Conservation (phyloP, 2,888 invertebrate species). For the Muschampia plurimacula region DNA sequence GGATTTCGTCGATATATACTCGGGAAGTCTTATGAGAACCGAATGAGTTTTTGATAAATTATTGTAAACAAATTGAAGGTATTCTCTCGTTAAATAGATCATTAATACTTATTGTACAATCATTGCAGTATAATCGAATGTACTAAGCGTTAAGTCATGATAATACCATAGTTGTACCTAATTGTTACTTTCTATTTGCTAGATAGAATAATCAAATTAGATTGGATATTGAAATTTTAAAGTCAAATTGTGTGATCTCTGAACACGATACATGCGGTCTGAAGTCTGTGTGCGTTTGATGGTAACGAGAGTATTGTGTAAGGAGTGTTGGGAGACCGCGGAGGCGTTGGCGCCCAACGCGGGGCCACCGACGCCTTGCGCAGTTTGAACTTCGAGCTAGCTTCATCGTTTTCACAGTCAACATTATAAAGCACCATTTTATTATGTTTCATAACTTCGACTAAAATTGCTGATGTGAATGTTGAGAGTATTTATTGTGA, state of each 20-base stretch:
- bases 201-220: slow-evolving; percentile 86
- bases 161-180: slow-evolving; percentile 80
- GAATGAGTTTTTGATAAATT: slow-evolving; percentile 72
- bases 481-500: slow-evolving; percentile 66
- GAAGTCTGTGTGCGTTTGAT: slow-evolving; percentile 51
- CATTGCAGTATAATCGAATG: slow-evolving; percentile 75
- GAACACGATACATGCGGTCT: slow-evolving; percentile 53
- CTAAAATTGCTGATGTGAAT: slow-evolving; percentile 61
- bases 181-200: slow-evolving; percentile 85
- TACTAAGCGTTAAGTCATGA: slow-evolving; percentile 66
- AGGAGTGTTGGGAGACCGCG: slow-evolving; percentile 20
- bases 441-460: slow-evolving; percentile 60
- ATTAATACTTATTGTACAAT: slow-evolving; percentile 75
- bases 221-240: slow-evolving; percentile 72
- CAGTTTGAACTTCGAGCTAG: slow-evolving; percentile 41
- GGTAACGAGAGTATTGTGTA: slow-evolving; percentile 45
- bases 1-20: slow-evolving; percentile 71
- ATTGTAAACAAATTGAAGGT: slow-evolving; percentile 72
- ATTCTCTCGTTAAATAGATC: slow-evolving; percentile 76
- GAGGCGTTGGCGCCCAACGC: not conserved
- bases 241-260: slow-evolving; percentile 74
- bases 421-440: slow-evolving; percentile 61
- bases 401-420: slow-evolving; percentile 55
- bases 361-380: slow-evolving; percentile 3
- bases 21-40: slow-evolving; percentile 61